Evolutionary conservation across 2,888 invertebrate species (phyloP).

Genomic region (Acleris sparsana): DNA sequence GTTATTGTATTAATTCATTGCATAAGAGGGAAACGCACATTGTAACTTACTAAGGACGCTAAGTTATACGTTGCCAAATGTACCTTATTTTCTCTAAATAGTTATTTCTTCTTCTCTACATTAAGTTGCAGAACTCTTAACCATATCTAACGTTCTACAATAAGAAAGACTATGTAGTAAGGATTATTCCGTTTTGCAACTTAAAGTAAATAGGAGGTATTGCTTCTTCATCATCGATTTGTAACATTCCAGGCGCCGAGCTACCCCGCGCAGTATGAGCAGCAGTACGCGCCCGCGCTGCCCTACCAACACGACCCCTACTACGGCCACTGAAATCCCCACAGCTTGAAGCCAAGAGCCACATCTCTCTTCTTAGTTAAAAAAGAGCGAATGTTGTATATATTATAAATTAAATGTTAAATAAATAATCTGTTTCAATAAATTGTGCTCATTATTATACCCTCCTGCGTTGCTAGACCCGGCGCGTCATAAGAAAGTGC

Average conservation of each 20-base stretch:
- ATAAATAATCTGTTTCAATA: no score
- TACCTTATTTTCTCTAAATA: no score
- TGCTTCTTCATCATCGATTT: no score
- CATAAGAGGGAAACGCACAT: no score
- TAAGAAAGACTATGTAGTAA: no score
- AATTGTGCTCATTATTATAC: conserved; percentile 17
- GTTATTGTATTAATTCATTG: no score
- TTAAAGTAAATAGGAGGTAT: no score
- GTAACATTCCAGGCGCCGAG: conserved; percentile 36
- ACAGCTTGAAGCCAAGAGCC: background rate
- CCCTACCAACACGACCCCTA: conserved; percentile 66
- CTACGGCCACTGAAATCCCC: conserved; percentile 57
- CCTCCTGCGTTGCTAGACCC: conserved; percentile 18
- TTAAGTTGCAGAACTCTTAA: no score
- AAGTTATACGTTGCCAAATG: background rate
- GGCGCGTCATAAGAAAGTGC: conserved; percentile 75
- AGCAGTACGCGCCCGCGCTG: conserved; percentile 36
- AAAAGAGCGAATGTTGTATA: background rate
- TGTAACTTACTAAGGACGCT: no score
- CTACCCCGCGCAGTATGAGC: conserved; percentile 33
- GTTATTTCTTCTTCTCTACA: no score
- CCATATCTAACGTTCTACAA: no score
- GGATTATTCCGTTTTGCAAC: no score
- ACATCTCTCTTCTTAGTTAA: conserved; percentile 26
- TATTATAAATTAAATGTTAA: conserved; percentile 22